Percentiles rank a stretch among this genome's conserved stretches.
These are phyloP conservation scores for Vanessa atalanta DNA, from an alignment of 1,140 invertebrate genomes.

Conservation along the genomic window DNA sequence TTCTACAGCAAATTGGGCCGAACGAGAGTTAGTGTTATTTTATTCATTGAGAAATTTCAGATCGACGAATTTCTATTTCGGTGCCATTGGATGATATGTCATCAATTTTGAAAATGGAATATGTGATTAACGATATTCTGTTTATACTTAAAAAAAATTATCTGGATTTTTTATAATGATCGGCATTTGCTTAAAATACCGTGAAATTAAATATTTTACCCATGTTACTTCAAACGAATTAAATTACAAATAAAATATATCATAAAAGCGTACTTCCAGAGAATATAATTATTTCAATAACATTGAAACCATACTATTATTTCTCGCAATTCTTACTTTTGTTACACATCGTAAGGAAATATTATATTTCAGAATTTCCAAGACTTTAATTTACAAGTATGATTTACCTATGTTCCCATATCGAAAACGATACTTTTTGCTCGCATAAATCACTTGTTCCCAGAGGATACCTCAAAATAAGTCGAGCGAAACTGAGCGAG, in stretches of 20 bases:
- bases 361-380: background rate
- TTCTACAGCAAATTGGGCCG: conserved; percentile 36
- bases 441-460: conserved; percentile 32
- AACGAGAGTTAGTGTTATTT: conserved; percentile 42
- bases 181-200: too few species aligned
- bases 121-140: background rate
- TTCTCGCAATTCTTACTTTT: too few species aligned
- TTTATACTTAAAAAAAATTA: too few species aligned
- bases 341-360: too few species aligned
- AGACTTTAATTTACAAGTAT: conserved; percentile 12
- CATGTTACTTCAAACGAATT: too few species aligned
- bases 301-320: too few species aligned
- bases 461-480: conserved; percentile 32
- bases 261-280: too few species aligned
- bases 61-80: conserved; percentile 30
- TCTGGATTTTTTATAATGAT: too few species aligned
- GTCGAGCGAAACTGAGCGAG: conserved; percentile 31
- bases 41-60: conserved; percentile 43
- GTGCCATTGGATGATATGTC: background rate
- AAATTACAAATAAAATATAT: too few species aligned
- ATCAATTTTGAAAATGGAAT: background rate
- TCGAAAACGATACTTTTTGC: conserved; percentile 36
- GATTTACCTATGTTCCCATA: conserved; percentile 31
- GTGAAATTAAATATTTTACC: too few species aligned
- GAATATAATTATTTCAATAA: too few species aligned